Evolutionary conservation across 2,888 invertebrate species (phyloP).

Genomic region (Spilosoma lubricipeda): DNA sequence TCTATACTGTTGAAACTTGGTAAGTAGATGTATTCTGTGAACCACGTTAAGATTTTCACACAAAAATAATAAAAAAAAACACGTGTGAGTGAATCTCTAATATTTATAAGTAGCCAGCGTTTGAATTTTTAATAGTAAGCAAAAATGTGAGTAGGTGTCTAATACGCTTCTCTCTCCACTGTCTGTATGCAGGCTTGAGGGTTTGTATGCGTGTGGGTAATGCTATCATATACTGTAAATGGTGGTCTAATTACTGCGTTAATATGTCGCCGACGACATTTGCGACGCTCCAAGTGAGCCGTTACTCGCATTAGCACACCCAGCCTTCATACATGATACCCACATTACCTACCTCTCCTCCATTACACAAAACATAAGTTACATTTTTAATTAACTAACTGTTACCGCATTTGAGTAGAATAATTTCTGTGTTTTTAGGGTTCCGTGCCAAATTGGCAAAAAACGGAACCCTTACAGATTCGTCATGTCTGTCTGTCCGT

Average conservation of each 20-base stretch:
- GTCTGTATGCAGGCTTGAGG: neutral
- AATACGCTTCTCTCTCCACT: neutral
- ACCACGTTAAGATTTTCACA: no score
- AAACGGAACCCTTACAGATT: no score
- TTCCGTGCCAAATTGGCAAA: no score
- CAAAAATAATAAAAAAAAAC: no score
- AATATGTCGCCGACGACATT: neutral
- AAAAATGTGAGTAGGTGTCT: no score
- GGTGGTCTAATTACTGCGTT: slow-evolving; percentile 1
- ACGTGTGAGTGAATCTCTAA: no score
- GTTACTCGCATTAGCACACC: slow-evolving; percentile 4
- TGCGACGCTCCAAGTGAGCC: slow-evolving; percentile 4
- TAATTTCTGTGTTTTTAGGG: neutral
- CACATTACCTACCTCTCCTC: neutral
- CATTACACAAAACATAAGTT: neutral
- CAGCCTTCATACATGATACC: neutral
- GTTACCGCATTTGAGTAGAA: neutral
- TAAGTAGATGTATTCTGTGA: no score
- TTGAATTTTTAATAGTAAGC: neutral
- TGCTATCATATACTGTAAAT: neutral
- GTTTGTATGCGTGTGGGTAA: neutral
- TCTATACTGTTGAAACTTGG: no score
- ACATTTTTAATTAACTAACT: slow-evolving; percentile 2
- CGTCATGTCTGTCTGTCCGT: no score
- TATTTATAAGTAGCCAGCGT: no score